Evolutionary conservation across 2,888 invertebrate species (phyloP).

Genomic region (Pogonocherus hispidulus): DNA sequence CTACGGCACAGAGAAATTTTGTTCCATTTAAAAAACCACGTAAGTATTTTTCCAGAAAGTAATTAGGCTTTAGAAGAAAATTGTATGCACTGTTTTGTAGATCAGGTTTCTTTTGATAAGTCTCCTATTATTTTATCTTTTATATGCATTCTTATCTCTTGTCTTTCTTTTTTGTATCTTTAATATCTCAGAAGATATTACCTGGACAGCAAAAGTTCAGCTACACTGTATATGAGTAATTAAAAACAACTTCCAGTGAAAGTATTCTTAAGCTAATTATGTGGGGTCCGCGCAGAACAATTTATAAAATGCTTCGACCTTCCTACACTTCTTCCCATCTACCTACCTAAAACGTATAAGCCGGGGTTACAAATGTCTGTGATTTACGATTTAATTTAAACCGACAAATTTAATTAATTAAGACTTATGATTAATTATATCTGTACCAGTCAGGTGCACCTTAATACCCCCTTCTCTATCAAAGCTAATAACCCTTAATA

Average conservation of each 20-base stretch:
- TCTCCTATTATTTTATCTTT: no score
- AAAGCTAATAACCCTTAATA: slow-evolving; percentile 30
- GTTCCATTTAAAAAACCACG: no score
- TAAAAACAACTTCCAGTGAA: slow-evolving; percentile 9
- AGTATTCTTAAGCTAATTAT: slow-evolving; percentile 12
- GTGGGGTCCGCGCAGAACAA: slow-evolving; percentile 6
- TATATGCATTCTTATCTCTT: no score
- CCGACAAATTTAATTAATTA: slow-evolving; percentile 50
- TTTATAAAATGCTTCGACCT: slow-evolving; percentile 19
- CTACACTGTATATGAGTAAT: no score
- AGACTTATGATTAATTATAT: slow-evolving; percentile 47
- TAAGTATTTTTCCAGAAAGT: no score
- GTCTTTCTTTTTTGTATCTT: no score
- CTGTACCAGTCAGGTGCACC: slow-evolving; percentile 44
- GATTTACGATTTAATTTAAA: slow-evolving; percentile 50
- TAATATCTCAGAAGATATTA: no score
- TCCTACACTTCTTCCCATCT: slow-evolving; percentile 10
- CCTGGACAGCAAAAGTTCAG: no score
- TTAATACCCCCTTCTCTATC: slow-evolving; percentile 33
- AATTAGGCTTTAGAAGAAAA: no score
- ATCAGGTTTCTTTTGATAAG: no score
- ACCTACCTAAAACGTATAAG: slow-evolving; percentile 21
- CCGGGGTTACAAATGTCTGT: slow-evolving; percentile 41
- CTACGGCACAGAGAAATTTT: no score
- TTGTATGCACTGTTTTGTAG: no score